These are phyloP conservation scores for Struthio camelus DNA, from an alignment of 2,113 vertebrate genomes.

Conservation along the genomic window DNA sequence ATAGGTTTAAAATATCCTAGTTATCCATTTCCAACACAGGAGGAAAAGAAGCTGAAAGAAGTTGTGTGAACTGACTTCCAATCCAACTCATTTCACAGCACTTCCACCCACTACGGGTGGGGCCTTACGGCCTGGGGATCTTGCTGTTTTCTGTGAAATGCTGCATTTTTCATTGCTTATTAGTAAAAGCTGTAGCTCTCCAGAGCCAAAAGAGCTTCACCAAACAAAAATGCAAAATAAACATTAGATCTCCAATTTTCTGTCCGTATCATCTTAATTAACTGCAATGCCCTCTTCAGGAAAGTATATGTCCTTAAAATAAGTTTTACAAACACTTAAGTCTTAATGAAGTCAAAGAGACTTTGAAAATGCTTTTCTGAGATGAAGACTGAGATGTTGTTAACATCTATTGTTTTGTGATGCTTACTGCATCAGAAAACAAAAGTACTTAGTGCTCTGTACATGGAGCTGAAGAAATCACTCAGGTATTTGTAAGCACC, in stretches of 20 bases:
- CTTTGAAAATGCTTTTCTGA: background rate
- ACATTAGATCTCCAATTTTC: background rate
- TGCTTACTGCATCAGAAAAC: background rate
- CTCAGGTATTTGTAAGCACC: background rate
- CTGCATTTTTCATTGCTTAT: background rate
- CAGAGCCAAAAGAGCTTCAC: background rate
- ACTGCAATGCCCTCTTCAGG: background rate
- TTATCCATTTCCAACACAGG: background rate
- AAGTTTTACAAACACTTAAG: background rate
- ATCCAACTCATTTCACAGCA: background rate
- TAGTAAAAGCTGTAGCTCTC: background rate
- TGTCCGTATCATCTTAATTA: background rate
- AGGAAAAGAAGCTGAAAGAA: background rate
- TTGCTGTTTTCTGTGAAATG: background rate
- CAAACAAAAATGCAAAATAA: background rate
- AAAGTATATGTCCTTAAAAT: background rate
- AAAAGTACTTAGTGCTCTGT: background rate
- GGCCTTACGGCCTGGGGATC: background rate
- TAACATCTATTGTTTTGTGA: background rate
- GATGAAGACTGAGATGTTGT: background rate
- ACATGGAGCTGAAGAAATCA: background rate
- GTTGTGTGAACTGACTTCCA: background rate
- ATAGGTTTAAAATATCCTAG: background rate
- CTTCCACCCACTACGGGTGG: background rate
- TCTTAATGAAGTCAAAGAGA: background rate